phyloP scores from a whole-genome alignment of 1,140 invertebrate genomes.

The Grapholita molesta region DNA sequence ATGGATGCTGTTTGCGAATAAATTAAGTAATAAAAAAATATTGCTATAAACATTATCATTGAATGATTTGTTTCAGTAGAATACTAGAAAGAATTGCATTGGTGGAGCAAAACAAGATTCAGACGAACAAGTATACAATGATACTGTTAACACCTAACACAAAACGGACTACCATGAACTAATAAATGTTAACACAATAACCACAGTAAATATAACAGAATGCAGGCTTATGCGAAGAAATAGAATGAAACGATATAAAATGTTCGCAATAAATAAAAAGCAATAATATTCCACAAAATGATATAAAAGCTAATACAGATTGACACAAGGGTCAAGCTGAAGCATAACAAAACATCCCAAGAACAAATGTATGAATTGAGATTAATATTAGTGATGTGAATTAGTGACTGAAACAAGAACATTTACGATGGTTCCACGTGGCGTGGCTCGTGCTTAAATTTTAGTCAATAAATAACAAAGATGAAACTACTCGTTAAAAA shows the following conservation, averaged over 20 bases:
- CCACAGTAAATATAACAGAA: neutral
- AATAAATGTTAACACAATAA: neutral
- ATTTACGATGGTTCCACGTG: neutral
- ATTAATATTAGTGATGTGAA: neutral
- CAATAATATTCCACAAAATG: neutral
- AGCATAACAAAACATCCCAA: neutral
- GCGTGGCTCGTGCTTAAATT: neutral
- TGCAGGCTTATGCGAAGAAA: neutral
- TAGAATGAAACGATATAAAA: neutral
- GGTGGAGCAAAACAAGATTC: neutral
- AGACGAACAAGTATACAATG: neutral
- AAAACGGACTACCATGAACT: neutral
- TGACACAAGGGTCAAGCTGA: neutral
- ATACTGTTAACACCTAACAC: neutral
- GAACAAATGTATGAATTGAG: neutral
- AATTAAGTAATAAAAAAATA: neutral
- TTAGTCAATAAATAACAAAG: neutral
- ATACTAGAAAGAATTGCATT: neutral
- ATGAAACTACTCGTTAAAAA: neutral
- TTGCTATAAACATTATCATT: neutral
- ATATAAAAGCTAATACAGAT: no score
- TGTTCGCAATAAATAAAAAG: neutral
- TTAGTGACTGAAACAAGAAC: neutral
- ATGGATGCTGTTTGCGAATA: constrained; percentile 1
- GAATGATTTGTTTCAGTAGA: neutral